Percentiles rank a stretch among this genome's conserved stretches.
These are phyloP conservation scores for Erpetoichthys calabaricus DNA, from an alignment of 2,797 vertebrate species.

Conservation along the genomic window DNA sequence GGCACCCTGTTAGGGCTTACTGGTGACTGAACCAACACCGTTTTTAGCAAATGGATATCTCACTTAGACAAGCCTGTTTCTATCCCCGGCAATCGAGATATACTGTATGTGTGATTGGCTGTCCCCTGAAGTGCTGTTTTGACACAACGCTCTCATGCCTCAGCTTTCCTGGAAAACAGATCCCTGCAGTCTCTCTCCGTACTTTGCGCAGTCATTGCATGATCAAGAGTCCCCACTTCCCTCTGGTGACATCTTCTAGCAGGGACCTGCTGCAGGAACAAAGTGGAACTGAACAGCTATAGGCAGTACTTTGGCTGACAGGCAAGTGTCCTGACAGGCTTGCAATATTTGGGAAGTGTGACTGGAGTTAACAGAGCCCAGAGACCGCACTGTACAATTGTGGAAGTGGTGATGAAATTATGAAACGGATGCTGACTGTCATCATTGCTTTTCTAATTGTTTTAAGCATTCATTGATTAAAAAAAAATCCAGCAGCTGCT, in stretches of 20 bases:
- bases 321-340: conserved; percentile 39
- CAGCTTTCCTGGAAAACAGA: conserved; percentile 2
- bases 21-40: neutral
- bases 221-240: neutral
- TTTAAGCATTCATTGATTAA: conserved; percentile 23
- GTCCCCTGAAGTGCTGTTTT: conserved; percentile 10
- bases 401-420: conserved; percentile 13
- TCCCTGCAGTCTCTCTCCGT: neutral
- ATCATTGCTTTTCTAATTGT: conserved; percentile 39
- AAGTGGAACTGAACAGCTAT: conserved; percentile 7
- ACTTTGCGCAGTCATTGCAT: neutral
- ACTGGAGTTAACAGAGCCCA: conserved; percentile 4
- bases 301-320: conserved; percentile 23
- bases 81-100: conserved; percentile 2
- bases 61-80: neutral
- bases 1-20: no score
- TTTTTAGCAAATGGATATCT: neutral
- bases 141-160: conserved; percentile 3
- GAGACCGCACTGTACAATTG: conserved; percentile 40
- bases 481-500: conserved; percentile 33
- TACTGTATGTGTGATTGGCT: conserved; percentile 3
- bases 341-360: conserved; percentile 35
- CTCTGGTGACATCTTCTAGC: neutral
- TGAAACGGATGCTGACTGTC: conserved; percentile 11
- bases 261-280: conserved; percentile 2